phyloP scores from a whole-genome alignment of 2,113 vertebrate species.

The Cyanoliseus patagonus region DNA sequence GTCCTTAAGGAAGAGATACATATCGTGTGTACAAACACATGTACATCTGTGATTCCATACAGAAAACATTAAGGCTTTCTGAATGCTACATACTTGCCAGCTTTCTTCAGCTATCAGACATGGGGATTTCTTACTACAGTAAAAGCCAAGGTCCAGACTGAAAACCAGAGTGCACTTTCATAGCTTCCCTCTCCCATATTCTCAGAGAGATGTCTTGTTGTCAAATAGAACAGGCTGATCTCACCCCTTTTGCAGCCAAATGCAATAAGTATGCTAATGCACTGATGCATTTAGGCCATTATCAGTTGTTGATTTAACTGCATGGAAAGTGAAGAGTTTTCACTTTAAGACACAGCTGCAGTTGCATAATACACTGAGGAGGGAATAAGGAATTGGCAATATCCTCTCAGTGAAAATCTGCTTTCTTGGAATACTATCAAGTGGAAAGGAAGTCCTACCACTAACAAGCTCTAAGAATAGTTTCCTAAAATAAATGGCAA shows the following conservation, averaged over 20 bases:
- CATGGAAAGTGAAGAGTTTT: not conserved
- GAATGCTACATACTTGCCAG: not conserved
- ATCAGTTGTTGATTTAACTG: not conserved
- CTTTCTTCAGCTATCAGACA: not conserved
- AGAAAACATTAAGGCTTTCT: not conserved
- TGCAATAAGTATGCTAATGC: not conserved
- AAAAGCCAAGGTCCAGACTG: not conserved
- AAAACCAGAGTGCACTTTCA: not conserved
- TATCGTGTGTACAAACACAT: fast-evolving
- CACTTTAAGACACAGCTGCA: not conserved
- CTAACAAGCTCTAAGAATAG: not conserved
- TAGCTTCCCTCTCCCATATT: not conserved
- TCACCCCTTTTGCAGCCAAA: conserved; percentile 2
- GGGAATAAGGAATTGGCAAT: not conserved
- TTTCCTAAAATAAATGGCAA: not conserved
- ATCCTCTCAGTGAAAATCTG: not conserved
- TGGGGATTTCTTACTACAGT: not conserved
- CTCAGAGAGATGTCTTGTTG: not conserved
- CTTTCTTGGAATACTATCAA: conserved; percentile 10
- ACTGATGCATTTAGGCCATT: not conserved
- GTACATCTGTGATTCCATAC: not conserved
- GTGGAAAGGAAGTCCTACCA: not conserved
- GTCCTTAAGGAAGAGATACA: not conserved
- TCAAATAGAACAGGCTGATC: not conserved
- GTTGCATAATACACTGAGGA: not conserved